Evolutionary conservation across 2,888 invertebrate genomes (phyloP).

Genomic region (Eugnorisma glareosa): DNA sequence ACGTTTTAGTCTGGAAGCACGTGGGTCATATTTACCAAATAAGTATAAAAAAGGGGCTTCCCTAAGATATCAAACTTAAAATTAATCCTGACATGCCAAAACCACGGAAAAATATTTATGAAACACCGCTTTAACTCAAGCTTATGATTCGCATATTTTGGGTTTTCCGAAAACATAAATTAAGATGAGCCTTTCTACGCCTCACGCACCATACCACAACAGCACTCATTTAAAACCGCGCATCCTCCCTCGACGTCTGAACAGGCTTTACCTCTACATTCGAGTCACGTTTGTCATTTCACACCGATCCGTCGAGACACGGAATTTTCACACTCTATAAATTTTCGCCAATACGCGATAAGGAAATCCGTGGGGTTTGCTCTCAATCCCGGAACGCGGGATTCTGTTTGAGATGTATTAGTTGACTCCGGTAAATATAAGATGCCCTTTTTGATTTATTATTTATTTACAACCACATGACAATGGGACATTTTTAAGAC

Average conservation of each 20-base stretch:
- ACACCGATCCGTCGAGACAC: conserved; percentile 79
- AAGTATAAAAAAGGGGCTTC: background rate
- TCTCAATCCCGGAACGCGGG: conserved; percentile 68
- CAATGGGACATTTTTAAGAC: background rate
- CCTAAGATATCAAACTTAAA: background rate
- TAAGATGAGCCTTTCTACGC: conserved; percentile 22
- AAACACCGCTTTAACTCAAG: background rate
- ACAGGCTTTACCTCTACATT: conserved; percentile 63
- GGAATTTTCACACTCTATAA: conserved; percentile 87
- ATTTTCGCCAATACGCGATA: conserved; percentile 80
- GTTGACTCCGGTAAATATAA: conserved; percentile 66
- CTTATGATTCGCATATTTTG: conserved; percentile 6
- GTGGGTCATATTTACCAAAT: background rate
- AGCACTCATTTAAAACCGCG: conserved; percentile 53
- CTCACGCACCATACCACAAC: conserved; percentile 15
- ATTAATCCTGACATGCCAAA: background rate
- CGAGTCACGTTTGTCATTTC: conserved; percentile 86
- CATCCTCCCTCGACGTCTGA: conserved; percentile 46
- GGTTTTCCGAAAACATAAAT: conserved; percentile 15
- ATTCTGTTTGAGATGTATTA: conserved; percentile 71
- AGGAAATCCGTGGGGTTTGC: conserved; percentile 78
- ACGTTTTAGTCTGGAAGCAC: background rate
- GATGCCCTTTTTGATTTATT: conserved; percentile 54
- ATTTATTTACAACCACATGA: conserved; percentile 38
- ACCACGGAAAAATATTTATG: background rate